Percentiles rank a stretch among this genome's conserved stretches.
phyloP scores from a whole-genome alignment of 2,113 vertebrate species.

The Andinoacara biseriatus region DNA sequence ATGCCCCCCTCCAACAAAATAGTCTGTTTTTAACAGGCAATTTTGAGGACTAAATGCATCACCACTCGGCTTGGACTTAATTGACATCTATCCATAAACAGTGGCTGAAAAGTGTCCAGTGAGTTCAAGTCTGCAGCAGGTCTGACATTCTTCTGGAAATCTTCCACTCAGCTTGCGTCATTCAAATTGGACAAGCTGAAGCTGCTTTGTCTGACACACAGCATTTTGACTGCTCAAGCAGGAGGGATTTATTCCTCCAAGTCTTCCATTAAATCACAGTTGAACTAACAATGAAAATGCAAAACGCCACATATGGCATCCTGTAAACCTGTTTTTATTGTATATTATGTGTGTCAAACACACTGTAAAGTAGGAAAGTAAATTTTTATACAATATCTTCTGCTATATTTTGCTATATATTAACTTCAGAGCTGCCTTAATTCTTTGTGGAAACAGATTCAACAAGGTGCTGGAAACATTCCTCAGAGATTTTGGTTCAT shows the following conservation, averaged over 20 bases:
- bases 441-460: not conserved
- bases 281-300: not conserved
- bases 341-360: not conserved
- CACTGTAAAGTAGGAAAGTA: not conserved
- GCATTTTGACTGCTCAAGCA: slow-evolving; percentile 24
- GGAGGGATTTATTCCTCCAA: slow-evolving; percentile 29
- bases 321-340: not conserved
- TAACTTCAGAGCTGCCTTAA: not conserved
- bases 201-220: slow-evolving; percentile 36
- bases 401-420: not conserved
- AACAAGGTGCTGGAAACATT: not conserved
- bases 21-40: not conserved
- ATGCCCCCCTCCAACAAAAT: not conserved
- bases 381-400: not conserved
- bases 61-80: not conserved
- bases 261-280: slow-evolving; percentile 21
- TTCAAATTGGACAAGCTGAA: slow-evolving; percentile 36
- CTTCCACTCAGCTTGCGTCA: slow-evolving; percentile 37
- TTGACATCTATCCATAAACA: slow-evolving; percentile 21
- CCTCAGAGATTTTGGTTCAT: not conserved
- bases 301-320: not conserved
- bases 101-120: slow-evolving; percentile 33
- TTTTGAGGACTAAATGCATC: not conserved
- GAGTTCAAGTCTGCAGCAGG: slow-evolving; percentile 21
- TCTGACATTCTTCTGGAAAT: slow-evolving; percentile 46